Base-by-base conservation (phyloP, 2,888 invertebrate species). In the Octonoba sinensis region DNA sequence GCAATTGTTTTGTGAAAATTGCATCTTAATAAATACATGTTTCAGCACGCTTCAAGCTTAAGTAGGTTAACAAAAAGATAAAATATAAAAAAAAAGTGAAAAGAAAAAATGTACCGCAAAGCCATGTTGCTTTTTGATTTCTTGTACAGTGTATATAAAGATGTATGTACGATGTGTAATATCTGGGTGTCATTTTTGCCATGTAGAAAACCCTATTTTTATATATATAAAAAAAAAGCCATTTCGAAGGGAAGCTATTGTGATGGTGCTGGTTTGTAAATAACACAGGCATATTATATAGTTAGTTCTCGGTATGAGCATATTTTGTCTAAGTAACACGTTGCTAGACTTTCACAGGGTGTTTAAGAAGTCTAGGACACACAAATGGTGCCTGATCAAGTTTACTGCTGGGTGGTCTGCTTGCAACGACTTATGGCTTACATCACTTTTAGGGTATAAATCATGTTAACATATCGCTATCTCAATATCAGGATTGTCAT, bases 261-360 rank as follows among this genome's bases (percentile, higher is more conserved):
- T 65, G 66, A 60, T 24, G 82, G 82, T 82, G 76, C 82, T 82
- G 82, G 82, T 82, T 67, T 82, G 82, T 82, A 82, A 47, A 82
- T 82, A 82, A 47, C 56, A 69, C 70, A 60, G 76, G 71, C 65
- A 46, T 67, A 56, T 76, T 67, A 56, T 54, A 64, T 82, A 69
- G 70, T 69, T 72, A 67, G 74, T 65, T 62, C 59, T 76, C 67
- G 71, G 82, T 62, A 82, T 47, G 71, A 24, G 76, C 51, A 66
- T 76, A 82, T 82, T 82, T 76, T 82, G 76, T 76, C 75, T 67
- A 71, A 51, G 67, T 69, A 64, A 73, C 54, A 49, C 46, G 18
- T 69, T 67, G 47, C 47, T 72, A 60, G 73, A 73, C 72, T 60
- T 66, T 46, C 60, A 20, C 46, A 20, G 64, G 69, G 27, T 67